A percentile compares a stretch with the other conserved stretches of the same genome.
Conservation (phyloP, 1,140 invertebrate species). For the Fopius arisanus region DNA sequence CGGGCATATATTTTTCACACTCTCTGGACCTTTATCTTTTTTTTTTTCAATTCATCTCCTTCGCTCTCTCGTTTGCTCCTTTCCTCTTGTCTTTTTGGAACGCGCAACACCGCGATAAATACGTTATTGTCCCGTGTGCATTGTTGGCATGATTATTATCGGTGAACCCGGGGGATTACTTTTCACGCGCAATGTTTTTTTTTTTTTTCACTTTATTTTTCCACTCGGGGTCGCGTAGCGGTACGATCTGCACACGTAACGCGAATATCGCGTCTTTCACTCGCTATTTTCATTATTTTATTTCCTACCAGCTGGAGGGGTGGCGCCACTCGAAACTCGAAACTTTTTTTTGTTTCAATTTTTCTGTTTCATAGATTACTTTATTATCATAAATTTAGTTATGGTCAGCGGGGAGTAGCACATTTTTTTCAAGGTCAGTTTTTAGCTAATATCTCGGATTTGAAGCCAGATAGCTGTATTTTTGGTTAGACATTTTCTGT, state of each 20-base stretch:
- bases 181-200: constrained; percentile 1
- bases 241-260: neutral
- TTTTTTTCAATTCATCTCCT: neutral
- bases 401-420: no score
- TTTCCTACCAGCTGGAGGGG: neutral
- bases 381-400: no score
- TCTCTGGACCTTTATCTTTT: neutral
- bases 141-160: constrained; percentile 20
- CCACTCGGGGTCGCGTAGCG: neutral
- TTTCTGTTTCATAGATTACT: no score
- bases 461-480: no score
- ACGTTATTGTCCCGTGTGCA: constrained; percentile 14
- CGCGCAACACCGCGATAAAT: constrained; percentile 11
- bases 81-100: neutral
- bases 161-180: constrained; percentile 5
- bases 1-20: constrained; percentile 12
- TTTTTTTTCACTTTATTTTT: neutral
- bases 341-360: neutral
- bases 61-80: neutral
- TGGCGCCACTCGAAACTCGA: neutral
- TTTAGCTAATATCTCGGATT: no score
- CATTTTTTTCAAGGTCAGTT: no score
- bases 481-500: no score
- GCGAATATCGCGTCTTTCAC: neutral
- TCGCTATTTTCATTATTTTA: neutral